Evolutionary conservation across 1,140 invertebrate species (phyloP), one percentile per base, ranked within the genome.

Genomic region (Varroa destructor): DNA sequence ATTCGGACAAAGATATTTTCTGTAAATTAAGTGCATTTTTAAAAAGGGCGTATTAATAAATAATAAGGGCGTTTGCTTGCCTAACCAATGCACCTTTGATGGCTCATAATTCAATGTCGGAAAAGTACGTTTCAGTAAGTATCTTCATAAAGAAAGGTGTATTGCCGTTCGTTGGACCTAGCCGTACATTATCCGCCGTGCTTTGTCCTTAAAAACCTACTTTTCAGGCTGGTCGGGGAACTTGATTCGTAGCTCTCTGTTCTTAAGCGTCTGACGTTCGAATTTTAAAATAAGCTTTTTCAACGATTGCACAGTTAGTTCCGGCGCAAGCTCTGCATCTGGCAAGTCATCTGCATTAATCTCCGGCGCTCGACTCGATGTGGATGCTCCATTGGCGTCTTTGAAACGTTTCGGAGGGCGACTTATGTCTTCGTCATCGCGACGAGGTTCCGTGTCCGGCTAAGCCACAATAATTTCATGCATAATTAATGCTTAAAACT

Each of bases 191-290:
- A 25, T 25, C 25, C 25, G 25, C 25, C 25, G 25, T 25, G 25
- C 25, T 25, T 25, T 25, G 25, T 25, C 25, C 25, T 25, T 25
- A 25, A 25, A 25, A 55, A 76, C 76, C 78, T 81, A 87, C 86
- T 95, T 96, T 78, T 97, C 91, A 56, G 97, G 92, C 76, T 89
- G 86, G 80, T 98, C 95, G 1, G 93, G 89, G 82, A 93, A 98
- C 81, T 99, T 99, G 0, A 99, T 97, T 76, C 97, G 85, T 87
- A 97, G 92, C 82, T 99, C 95, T 79, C 96, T 89, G 80, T 99
- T 99, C 80, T 88, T 93, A 0, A 95, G 81, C 56, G 89, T 87
- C 78, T 89, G 86, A 78, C 98, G 97, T 78, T 99, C 96, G 83
- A 99, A 95, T 61, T 89, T 83, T 14, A 95, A 80, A 54, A 97